Percentiles rank a stretch among this genome's conserved stretches.
Conservation (phyloP, 64 coral and sea anemone genomes). For the Montipora capricornis region DNA sequence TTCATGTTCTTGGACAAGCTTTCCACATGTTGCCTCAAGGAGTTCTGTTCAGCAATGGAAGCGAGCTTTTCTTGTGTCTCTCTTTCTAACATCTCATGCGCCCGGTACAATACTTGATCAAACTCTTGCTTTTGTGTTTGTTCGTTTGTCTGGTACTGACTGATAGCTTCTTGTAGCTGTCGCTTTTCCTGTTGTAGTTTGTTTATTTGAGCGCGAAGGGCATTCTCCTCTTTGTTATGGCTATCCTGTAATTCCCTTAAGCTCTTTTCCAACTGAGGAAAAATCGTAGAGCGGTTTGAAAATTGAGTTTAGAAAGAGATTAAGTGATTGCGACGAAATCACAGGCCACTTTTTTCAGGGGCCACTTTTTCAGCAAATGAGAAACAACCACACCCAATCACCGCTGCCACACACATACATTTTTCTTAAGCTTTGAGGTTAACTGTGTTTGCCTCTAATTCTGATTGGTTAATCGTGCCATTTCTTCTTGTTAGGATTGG, state of each 20-base stretch:
- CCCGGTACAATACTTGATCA: slow-evolving; percentile 85
- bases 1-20: slow-evolving; percentile 95
- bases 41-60: slow-evolving; percentile 92
- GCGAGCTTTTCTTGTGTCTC: slow-evolving; percentile 89
- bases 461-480: no score
- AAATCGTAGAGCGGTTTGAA: not conserved
- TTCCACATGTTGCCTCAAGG: slow-evolving; percentile 85
- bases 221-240: slow-evolving; percentile 73
- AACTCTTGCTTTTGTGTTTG: slow-evolving; percentile 89
- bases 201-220: slow-evolving; percentile 68
- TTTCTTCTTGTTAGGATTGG: no score
- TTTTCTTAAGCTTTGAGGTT: no score
- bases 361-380: no score
- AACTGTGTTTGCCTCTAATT: no score
- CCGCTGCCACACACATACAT: no score
- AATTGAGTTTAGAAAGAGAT: no score
- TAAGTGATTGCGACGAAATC: no score
- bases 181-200: slow-evolving; percentile 88
- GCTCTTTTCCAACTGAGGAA: slow-evolving; percentile 65
- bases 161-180: slow-evolving; percentile 85
- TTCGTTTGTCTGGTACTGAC: slow-evolving; percentile 88
- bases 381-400: no score
- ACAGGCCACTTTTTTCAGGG: no score
- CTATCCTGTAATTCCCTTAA: slow-evolving; percentile 54
- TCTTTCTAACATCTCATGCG: slow-evolving; percentile 77